Base-by-base conservation (phyloP, 2,797 vertebrate genomes). In the Brachymystax lenok region DNA sequence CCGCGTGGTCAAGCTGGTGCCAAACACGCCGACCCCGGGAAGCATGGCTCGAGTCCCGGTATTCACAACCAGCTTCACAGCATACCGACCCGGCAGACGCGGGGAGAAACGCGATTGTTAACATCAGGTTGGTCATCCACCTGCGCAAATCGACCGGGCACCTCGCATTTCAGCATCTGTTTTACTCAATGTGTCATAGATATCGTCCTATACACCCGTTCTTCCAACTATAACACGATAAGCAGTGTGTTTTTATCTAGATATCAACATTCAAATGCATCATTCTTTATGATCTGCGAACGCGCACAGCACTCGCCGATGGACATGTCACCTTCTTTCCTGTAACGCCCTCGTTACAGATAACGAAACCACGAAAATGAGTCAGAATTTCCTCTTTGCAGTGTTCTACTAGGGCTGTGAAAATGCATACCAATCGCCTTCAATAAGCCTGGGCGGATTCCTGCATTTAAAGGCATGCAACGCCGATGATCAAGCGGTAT, bases 1-100 rank as follows among this genome's bases (percentile, higher is more conserved):
- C 88, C 98, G 90, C 75, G 97, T 94, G 52, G 97, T 99, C 89
- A 99, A 94, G 91, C 96, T 97, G 85, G 97, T 99, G 89, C 98
- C 98, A 91, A 99, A 99, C 92, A 98, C 97, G 80, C 98, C 98
- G 90, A 98, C 98, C 78, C 98, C 98, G 77, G 98, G 98, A 82
- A 99, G 96, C 98, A 98, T 99, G 95, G 92, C 92, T 93, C 90
- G 81, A 1, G n/a, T 83, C 71, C 75, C 63, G 69, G 75, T 12
- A 76, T 74, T 83, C 64, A 79, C 77, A 77, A 77, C 61, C 84
- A 35, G 77, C 77, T 74, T 78, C 79, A 66, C 74, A 76, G 46
- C 73, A 64, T 61, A 78, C 40, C 64, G 59, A 59, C 70, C 67
- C 78, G 73, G 73, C 70, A 79, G 74, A 69, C 69, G 74, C 82